A percentile compares a stretch with the other conserved stretches of the same genome.
These are phyloP conservation scores for Netelia virgata DNA, from an alignment of 2,888 invertebrate genomes.

Conservation along the genomic window DNA sequence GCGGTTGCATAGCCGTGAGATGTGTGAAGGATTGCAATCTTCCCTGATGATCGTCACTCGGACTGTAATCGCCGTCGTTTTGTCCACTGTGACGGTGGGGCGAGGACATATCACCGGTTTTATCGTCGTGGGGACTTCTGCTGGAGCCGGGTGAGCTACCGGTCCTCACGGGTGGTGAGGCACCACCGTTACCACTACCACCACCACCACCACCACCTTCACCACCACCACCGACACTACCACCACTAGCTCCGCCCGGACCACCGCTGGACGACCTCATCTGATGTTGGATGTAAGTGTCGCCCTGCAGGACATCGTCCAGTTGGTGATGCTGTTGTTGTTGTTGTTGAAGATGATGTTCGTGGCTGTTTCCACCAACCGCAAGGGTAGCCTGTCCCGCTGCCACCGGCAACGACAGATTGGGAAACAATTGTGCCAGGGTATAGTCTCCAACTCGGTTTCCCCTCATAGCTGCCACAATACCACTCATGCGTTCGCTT, in stretches of 20 bases:
- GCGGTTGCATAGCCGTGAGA: slow-evolving; percentile 82
- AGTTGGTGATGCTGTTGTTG: slow-evolving; percentile 76
- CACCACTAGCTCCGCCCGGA: slow-evolving; percentile 57
- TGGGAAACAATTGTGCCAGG: slow-evolving; percentile 76
- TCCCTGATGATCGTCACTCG: slow-evolving; percentile 73
- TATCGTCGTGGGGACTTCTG: slow-evolving; percentile 81
- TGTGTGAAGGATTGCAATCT: slow-evolving; percentile 81
- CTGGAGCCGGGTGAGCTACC: slow-evolving; percentile 82
- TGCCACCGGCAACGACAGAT: slow-evolving; percentile 52
- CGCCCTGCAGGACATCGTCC: slow-evolving; percentile 79
- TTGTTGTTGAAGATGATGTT: slow-evolving; percentile 69
- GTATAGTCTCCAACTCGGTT: slow-evolving; percentile 74
- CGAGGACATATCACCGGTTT: slow-evolving; percentile 72
- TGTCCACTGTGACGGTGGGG: slow-evolving; percentile 74
- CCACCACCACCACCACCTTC: slow-evolving; percentile 50
- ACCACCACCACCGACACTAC: slow-evolving; percentile 71
- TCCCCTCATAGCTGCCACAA: slow-evolving; percentile 78
- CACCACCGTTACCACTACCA: slow-evolving; percentile 70
- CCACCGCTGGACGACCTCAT: slow-evolving; percentile 70
- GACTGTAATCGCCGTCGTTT: slow-evolving; percentile 78
- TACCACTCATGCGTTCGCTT: slow-evolving; percentile 76
- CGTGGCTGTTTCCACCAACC: slow-evolving; percentile 54
- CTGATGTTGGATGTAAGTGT: slow-evolving; percentile 80
- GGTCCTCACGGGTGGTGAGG: slow-evolving; percentile 77
- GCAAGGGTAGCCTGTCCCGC: slow-evolving; percentile 51